phyloP scores from a whole-genome alignment of 2,797 vertebrate species.

The Sebastes kiyomatsui region DNA sequence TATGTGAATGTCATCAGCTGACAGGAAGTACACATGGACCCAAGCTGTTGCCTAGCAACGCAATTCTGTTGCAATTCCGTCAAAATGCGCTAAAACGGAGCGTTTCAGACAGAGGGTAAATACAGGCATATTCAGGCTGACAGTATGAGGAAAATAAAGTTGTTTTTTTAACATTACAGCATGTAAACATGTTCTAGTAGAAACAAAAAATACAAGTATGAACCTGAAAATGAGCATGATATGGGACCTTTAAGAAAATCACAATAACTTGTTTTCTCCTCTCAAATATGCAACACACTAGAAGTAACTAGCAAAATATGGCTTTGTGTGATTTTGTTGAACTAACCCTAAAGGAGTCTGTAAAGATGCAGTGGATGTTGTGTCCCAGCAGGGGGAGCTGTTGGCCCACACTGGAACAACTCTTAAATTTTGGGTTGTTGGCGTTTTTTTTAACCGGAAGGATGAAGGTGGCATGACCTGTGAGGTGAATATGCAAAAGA shows the following conservation, averaged over 20 bases:
- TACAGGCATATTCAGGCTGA: too few species aligned
- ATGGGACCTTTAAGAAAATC: background rate
- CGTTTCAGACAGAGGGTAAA: too few species aligned
- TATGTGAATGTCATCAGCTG: too few species aligned
- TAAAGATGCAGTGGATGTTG: background rate
- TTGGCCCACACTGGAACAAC: background rate
- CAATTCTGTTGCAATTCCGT: too few species aligned
- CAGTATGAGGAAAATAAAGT: too few species aligned
- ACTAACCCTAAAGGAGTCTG: background rate
- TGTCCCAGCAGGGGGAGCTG: conserved; percentile 57
- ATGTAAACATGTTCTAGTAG: too few species aligned
- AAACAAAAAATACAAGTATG: too few species aligned
- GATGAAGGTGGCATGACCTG: background rate
- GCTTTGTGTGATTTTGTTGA: background rate
- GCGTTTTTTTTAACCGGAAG: background rate
- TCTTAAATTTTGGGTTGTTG: background rate
- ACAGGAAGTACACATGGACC: too few species aligned
- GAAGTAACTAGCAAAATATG: background rate
- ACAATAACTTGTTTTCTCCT: background rate
- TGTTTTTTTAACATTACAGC: too few species aligned
- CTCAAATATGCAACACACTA: background rate
- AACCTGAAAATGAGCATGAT: too few species aligned
- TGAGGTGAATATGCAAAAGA: background rate
- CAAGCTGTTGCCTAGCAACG: too few species aligned
- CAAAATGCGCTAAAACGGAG: too few species aligned